Conservation (phyloP, 2,797 vertebrate genomes). For the Thalassophryne amazonica region DNA sequence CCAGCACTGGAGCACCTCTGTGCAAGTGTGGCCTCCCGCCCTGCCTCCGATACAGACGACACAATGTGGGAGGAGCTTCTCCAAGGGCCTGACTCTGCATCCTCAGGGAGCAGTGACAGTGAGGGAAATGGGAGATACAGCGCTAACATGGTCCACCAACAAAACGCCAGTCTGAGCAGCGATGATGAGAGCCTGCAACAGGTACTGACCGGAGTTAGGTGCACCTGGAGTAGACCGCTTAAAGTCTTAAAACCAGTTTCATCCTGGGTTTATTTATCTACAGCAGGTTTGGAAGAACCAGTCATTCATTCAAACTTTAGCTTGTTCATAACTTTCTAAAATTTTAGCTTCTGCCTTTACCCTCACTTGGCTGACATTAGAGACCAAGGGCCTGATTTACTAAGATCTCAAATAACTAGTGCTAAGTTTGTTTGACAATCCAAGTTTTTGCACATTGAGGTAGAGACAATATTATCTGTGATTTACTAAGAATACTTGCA, state of each 20-base stretch:
- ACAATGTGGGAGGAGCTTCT: conserved; percentile 95
- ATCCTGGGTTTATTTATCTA: too few relatives aligned
- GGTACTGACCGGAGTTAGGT: conserved; percentile 69
- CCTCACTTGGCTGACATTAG: too few relatives aligned
- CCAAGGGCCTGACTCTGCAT: conserved; percentile 88
- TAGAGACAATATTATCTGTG: too few relatives aligned
- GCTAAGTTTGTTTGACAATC: too few relatives aligned
- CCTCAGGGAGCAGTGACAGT: conserved; percentile 88
- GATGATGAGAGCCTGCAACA: conserved; percentile 89
- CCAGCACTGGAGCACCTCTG: conserved; percentile 68
- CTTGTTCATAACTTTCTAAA: background rate
- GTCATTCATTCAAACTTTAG: too few relatives aligned
- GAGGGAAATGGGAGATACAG: conserved; percentile 79
- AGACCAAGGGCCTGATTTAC: too few relatives aligned
- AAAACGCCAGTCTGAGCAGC: conserved; percentile 68
- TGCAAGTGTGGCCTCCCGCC: conserved; percentile 80
- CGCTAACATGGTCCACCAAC: conserved; percentile 51
- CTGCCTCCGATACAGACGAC: conserved; percentile 93
- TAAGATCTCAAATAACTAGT: too few relatives aligned
- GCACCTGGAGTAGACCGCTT: too few relatives aligned
- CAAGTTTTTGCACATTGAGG: too few relatives aligned
- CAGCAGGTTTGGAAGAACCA: too few relatives aligned
- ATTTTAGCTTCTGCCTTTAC: too few relatives aligned
- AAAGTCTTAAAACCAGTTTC: background rate
- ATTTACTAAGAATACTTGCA: too few relatives aligned